Conservation (phyloP, 2,113 vertebrate species). For the Pangasianodon hypophthalmus region DNA sequence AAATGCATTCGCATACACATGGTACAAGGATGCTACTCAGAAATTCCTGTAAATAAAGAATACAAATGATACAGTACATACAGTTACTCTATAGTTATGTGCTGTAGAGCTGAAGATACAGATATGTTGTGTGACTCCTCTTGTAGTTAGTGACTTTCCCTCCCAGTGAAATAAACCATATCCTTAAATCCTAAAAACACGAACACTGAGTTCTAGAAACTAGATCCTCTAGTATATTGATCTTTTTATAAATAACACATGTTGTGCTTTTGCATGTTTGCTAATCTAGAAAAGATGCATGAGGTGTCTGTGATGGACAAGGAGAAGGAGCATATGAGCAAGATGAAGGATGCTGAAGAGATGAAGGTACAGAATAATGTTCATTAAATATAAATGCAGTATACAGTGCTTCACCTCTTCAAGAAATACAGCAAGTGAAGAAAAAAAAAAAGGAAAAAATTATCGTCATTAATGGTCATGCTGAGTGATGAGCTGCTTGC, state of each 20-base stretch:
- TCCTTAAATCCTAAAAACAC: background rate
- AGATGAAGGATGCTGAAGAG: constrained; percentile 85
- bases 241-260: background rate
- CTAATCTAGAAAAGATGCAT: constrained; percentile 82
- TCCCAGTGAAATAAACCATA: background rate
- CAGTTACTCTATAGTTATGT: background rate
- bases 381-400: background rate
- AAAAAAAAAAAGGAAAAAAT: background rate
- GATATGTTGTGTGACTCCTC: background rate
- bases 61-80: background rate
- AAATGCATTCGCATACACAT: constrained; percentile 4
- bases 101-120: background rate
- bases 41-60: background rate
- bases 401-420: background rate
- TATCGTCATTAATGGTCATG: too few species aligned
- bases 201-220: background rate
- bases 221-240: background rate
- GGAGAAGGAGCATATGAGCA: constrained; percentile 84
- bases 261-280: background rate
- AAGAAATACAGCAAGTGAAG: background rate
- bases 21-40: background rate
- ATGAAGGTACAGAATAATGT: constrained; percentile 79
- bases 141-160: too few species aligned
- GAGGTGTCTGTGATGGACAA: constrained; percentile 87
- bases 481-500: background rate